Evolutionary conservation across 2,888 invertebrate genomes (phyloP).

Genomic region (Polyploca ridens): DNA sequence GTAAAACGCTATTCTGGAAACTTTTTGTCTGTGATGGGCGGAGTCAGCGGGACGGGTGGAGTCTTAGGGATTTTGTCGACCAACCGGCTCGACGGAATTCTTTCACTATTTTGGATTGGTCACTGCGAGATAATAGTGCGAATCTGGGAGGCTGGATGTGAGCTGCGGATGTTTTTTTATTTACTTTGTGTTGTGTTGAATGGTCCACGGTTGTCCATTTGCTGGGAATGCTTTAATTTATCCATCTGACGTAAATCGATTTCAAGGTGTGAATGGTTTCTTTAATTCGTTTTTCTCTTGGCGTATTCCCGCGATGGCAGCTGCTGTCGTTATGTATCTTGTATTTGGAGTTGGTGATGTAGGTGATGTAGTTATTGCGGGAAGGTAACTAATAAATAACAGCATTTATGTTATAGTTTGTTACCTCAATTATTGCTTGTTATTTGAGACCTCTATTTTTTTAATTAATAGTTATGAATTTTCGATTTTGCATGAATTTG

Average conservation of each 20-base stretch:
- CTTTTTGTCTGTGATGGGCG: slow-evolving; percentile 74
- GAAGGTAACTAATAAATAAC: neutral
- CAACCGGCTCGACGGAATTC: slow-evolving; percentile 51
- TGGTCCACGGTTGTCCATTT: slow-evolving; percentile 63
- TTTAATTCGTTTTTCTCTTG: slow-evolving; percentile 47
- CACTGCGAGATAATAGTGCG: slow-evolving; percentile 76
- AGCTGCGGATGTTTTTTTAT: slow-evolving; percentile 68
- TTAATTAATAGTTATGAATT: too few relatives aligned
- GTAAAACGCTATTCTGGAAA: slow-evolving; percentile 58
- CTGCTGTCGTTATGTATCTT: slow-evolving; percentile 25
- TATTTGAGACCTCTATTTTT: too few relatives aligned
- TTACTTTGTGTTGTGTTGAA: slow-evolving; percentile 66
- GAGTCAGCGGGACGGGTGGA: slow-evolving; percentile 79
- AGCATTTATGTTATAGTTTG: neutral
- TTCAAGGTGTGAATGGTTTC: slow-evolving; percentile 67
- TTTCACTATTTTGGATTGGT: slow-evolving; percentile 68
- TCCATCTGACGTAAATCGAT: slow-evolving; percentile 74
- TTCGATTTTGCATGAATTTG: too few relatives aligned
- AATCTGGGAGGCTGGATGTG: slow-evolving; percentile 80
- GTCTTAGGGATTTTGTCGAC: slow-evolving; percentile 54
- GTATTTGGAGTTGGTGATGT: slow-evolving; percentile 6
- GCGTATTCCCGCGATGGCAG: slow-evolving; percentile 28
- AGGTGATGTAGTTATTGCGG: neutral
- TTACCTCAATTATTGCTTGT: too few relatives aligned
- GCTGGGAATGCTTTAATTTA: slow-evolving; percentile 72